Evolutionary conservation across 2,888 invertebrate genomes (phyloP), one percentile per base, ranked within the genome.

Genomic region (Salticus scenicus): DNA sequence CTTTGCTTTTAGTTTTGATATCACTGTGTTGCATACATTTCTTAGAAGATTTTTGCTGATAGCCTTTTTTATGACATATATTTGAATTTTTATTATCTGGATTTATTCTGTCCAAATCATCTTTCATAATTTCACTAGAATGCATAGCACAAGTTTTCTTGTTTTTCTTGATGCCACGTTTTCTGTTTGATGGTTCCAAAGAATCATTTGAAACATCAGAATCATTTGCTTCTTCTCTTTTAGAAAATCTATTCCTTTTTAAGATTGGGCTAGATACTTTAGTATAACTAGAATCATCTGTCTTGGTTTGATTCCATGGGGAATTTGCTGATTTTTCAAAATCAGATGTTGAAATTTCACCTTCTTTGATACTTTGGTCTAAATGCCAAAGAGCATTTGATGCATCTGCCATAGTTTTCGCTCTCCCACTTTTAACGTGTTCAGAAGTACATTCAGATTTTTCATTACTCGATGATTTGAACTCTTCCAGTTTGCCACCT

Each of bases 181-280:
- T 70, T 42, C 42, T 75, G 17, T 27, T 66, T 17, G 72, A 69
- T 2, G 67, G 12, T 30, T 86, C 86, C 27, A 86, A 47, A 12
- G 86, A 86, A 28, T 86, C 86, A 17, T 69, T 69, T 1, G 86
- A 86, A 14, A 86, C 80, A 28, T 86, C 86, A 47, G 86, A 80
- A 14, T 86, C 80, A 28, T 79, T 67, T 2, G 33, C 75, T 12
- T 79, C 79, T 0, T 86, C 80, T 5, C 57, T 28, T 17, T 28
- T 24, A n/a, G 51, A 1, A 30, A 47, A 67, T 67, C 28, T 66
- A 12, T 30, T 28, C 12, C 14, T 66, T 41, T 41, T 31, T 2
- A 47, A 17, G 5, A 57, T 10, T 27, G 74, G 74, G 12, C 31
- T 37, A 4, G 24, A 31, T 12, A n/a, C 37, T 37, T 37, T 37